phyloP scores from a whole-genome alignment of 2,888 invertebrate genomes.

The Hydrotaea cyrtoneurina region DNA sequence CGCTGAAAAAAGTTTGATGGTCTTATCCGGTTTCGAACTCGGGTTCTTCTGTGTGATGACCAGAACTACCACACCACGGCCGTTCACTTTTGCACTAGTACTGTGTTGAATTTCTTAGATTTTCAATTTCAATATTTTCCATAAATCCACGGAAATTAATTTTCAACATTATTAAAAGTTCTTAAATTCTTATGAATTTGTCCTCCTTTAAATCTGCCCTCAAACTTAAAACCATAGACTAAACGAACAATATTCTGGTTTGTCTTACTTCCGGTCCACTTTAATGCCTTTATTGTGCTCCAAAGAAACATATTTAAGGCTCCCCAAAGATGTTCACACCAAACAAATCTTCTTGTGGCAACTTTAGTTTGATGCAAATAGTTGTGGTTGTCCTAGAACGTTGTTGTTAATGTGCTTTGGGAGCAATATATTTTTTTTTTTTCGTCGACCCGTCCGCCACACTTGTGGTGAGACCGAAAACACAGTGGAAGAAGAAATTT shows the following conservation, averaged over 20 bases:
- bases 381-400: background rate
- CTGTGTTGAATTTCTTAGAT: too few species aligned
- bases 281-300: background rate
- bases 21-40: too few species aligned
- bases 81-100: too few species aligned
- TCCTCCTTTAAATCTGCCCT: too few species aligned
- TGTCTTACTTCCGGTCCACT: background rate
- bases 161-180: too few species aligned
- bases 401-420: background rate
- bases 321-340: background rate
- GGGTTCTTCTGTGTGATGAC: too few species aligned
- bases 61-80: too few species aligned
- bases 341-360: constrained; percentile 3
- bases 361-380: constrained; percentile 12
- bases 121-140: too few species aligned
- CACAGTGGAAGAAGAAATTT: background rate
- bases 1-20: too few species aligned
- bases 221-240: background rate
- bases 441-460: background rate
- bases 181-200: too few species aligned
- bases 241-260: background rate
- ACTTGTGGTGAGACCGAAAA: background rate
- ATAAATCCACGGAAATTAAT: too few species aligned
- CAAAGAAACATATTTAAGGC: constrained; percentile 3
- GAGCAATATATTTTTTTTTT: background rate